Base-by-base conservation (phyloP, 2,888 invertebrate genomes). In the Andrena bucephala region DNA sequence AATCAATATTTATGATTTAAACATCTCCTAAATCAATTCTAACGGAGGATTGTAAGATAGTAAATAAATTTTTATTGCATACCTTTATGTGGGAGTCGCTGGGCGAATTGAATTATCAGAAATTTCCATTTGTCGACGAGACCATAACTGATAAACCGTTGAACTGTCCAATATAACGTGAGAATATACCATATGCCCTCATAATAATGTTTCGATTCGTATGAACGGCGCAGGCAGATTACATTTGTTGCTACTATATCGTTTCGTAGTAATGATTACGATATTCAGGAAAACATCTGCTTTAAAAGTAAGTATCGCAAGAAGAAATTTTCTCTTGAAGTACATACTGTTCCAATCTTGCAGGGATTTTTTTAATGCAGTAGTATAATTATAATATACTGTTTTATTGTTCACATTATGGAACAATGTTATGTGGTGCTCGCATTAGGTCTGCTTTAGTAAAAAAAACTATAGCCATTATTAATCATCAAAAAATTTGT, bases 81-180 rank as follows among this genome's bases (percentile, higher is more conserved):
- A 33, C 16, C 8, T 6, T 31, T 54, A 54, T 68, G 31, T 24
- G n/a, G 16, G 8, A 33, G 16, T 7, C 5, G 16, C 24, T 54
- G 16, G 52, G 13, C 48, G 67, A 67, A 69, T 79, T 63, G 33
- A 79, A 77, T 79, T 63, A 77, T 63, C 24, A 48, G 31, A 36
- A 65, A 31, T 20, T 63, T 10, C 31, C 33, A 68, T 57, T 76
- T 27, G 54, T 29, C 31, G 54, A 54, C 29, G 5, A 36, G 31
- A 50, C 29, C 31, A 3, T n/a, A 24, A n/a, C 54, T 62, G 79
- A 81, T 81, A 79, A 67, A 48, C 20, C 54, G 62, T 80, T n/a
- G 67, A 72, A 60, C 48, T n/a, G 60, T 79, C 62, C 80, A 72
- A 81, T 79, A 81, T 59, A 79, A 60, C 66, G 71, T 81, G 80